These are phyloP conservation scores for Crocodylus rhombifer DNA, from an alignment of 2,797 vertebrate species.

Conservation along the genomic window DNA sequence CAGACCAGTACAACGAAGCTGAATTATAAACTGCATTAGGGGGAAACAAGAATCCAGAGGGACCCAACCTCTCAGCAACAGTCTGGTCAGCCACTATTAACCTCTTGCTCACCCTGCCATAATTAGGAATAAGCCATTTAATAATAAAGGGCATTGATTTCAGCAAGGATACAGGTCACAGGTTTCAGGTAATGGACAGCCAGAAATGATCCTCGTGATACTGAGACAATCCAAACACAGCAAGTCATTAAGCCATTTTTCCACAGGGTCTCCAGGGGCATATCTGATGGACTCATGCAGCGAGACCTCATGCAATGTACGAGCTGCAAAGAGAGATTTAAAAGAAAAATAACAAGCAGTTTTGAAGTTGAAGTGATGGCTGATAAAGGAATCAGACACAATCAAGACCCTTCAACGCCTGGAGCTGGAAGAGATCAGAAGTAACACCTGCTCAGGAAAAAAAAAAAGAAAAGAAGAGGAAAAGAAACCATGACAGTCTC, in stretches of 20 bases:
- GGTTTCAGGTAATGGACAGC: slow-evolving; percentile 93
- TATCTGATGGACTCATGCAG: slow-evolving; percentile 97
- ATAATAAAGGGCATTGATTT: not conserved
- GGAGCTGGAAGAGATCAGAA: not conserved
- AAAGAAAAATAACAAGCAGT: not conserved
- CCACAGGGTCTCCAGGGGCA: slow-evolving; percentile 91
- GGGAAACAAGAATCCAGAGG: not conserved
- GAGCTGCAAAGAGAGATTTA: slow-evolving; percentile 78
- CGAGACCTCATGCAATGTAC: slow-evolving; percentile 92
- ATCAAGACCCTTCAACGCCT: not conserved
- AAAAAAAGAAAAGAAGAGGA: not conserved
- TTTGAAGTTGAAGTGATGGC: not conserved
- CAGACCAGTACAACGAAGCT: not conserved
- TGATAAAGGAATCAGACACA: not conserved
- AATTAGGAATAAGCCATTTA: not conserved
- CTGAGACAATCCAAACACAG: slow-evolving; percentile 95
- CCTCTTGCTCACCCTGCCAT: not conserved
- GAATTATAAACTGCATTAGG: not conserved
- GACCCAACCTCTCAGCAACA: not conserved
- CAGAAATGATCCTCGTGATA: slow-evolving; percentile 93
- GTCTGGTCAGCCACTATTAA: not conserved
- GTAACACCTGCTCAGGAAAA: not conserved
- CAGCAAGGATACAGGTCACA: slow-evolving; percentile 95
- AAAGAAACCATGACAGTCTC: no score
- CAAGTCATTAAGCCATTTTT: slow-evolving; percentile 96